Base-by-base conservation (phyloP, 2,888 invertebrate species). In the Aphidius colemani region DNA sequence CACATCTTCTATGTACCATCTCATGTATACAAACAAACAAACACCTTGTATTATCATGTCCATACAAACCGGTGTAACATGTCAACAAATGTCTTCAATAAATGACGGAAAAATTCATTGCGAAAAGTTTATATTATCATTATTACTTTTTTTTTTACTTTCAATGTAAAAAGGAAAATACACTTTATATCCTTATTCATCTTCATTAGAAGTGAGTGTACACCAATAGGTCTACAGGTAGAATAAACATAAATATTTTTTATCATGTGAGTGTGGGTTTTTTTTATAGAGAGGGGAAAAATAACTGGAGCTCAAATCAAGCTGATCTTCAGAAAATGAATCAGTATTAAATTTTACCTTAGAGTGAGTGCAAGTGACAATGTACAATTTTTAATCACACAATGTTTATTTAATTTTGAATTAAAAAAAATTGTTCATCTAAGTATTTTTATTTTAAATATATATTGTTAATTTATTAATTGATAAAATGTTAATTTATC, bases 281-380 rank as follows among this genome's bases (percentile, higher is more conserved):
- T 30, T 30, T 30, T 5, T 30, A 30, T 30, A 2, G 69, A 66
- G 69, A 64, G 65, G 66, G 65, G 66, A 66, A 68, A 66, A 67
- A 66, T 67, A 69, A 69, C 70, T 67, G 66, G 66, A 69, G 70
- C 70, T 70, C 64, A 70, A 70, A 69, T 67, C 64, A 69, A 69
- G 69, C 69, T 66, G 61, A 70, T 70, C 67, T 55, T 43, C 61
- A 64, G 57, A 64, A 18, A 67, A 43, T 65, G 65, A 67, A 69
- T 65, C 68, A 69, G 59, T 63, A 43, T 58, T 45, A 41, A 48
- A 53, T 59, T 58, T 59, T 46, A 13, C 44, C 48, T 10, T 57
- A 57, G 18, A 46, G 59, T 53, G 63, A 53, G 59, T 43, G 53
- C 30, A 48, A 39, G 11, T 40, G 40, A 45, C 46, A 45, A 30